These are phyloP conservation scores for Ictalurus furcatus DNA, from an alignment of 2,113 vertebrate genomes.

Conservation along the genomic window DNA sequence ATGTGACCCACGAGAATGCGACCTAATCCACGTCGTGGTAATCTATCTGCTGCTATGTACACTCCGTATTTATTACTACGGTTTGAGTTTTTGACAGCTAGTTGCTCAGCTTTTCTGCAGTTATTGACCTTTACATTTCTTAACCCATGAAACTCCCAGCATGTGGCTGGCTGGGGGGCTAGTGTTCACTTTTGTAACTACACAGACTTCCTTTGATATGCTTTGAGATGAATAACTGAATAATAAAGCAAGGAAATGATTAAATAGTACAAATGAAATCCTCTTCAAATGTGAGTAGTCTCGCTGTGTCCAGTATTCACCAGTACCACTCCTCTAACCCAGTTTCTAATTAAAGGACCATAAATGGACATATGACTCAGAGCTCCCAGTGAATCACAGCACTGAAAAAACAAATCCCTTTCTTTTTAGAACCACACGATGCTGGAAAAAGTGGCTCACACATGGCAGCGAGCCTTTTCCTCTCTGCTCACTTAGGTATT, in stretches of 20 bases:
- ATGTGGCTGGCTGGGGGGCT: too few species aligned
- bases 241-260: neutral
- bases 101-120: too few species aligned
- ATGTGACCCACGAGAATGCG: neutral
- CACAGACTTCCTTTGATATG: neutral
- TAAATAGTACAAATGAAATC: neutral
- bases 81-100: too few species aligned
- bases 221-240: neutral
- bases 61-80: too few species aligned
- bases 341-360: neutral
- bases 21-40: too few species aligned
- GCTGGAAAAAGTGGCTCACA: constrained; percentile 15
- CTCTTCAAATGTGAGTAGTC: too few species aligned
- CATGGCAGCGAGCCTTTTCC: constrained; percentile 31
- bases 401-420: neutral
- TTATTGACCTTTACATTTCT: neutral
- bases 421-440: constrained; percentile 9
- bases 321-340: constrained; percentile 9
- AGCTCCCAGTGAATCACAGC: constrained; percentile 25
- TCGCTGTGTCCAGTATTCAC: neutral
- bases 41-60: too few species aligned
- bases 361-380: constrained; percentile 28
- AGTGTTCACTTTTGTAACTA: neutral
- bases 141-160: neutral
- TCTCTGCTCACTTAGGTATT: constrained; percentile 29